Conservation (phyloP, 2,888 invertebrate species). For the Cyrtodaria siliqua region DNA sequence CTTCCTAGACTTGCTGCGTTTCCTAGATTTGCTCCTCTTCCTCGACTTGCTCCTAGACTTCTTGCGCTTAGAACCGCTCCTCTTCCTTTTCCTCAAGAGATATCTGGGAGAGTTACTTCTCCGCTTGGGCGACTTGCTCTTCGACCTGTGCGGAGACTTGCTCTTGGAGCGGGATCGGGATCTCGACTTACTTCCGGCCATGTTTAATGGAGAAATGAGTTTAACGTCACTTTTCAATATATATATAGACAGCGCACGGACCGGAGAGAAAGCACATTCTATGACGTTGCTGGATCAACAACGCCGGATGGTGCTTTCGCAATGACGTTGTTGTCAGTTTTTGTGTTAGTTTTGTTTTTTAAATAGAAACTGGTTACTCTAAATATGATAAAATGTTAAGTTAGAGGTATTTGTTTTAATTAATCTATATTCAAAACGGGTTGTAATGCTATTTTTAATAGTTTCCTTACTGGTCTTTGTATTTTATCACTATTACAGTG, state of each 20-base stretch:
- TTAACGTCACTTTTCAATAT: background rate
- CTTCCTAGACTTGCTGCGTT: conserved; percentile 38
- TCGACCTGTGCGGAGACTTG: conserved; percentile 31
- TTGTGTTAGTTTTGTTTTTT: no score
- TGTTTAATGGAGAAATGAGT: background rate
- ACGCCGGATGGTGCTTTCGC: no score
- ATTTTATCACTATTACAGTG: no score
- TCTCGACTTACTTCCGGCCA: conserved; percentile 46
- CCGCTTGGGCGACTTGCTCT: conserved; percentile 34
- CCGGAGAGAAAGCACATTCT: conserved; percentile 24
- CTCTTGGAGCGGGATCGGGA: conserved; percentile 39
- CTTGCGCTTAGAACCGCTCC: conserved; percentile 36
- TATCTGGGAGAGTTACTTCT: background rate
- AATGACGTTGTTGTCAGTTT: no score
- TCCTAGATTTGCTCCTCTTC: conserved; percentile 18
- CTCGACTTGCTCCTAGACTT: conserved; percentile 34
- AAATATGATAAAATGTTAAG: no score
- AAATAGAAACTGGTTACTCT: no score
- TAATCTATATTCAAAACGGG: no score
- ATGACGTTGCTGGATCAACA: background rate
- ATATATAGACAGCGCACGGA: conserved; percentile 32
- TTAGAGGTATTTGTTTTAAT: no score
- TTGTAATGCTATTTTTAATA: no score
- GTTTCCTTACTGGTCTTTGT: no score
- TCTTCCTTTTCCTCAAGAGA: conserved; percentile 25